Conservation (phyloP, 2,113 vertebrate species). For the Percina caprodes region DNA sequence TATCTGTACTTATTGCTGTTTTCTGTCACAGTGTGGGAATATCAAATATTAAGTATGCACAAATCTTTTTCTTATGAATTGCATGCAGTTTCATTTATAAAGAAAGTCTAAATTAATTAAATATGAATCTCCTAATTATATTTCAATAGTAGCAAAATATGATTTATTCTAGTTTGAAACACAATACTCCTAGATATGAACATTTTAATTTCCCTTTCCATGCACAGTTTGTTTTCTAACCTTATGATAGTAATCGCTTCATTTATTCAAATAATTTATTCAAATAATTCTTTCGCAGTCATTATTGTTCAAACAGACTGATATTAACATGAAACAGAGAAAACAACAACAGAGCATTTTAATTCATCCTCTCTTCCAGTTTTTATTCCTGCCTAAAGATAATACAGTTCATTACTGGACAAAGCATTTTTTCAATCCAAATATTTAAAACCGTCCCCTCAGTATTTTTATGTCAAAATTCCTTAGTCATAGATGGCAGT, state of each 20-base stretch:
- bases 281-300: conserved; percentile 49
- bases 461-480: conserved; percentile 36
- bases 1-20: not conserved
- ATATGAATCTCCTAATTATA: conserved; percentile 51
- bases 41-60: not conserved
- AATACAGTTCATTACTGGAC: conserved; percentile 61
- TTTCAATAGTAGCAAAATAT: conserved; percentile 27
- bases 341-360: conserved; percentile 66
- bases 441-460: conserved; percentile 44
- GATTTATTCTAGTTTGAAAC: conserved; percentile 54
- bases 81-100: not conserved
- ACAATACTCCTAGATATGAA: conserved; percentile 54
- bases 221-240: conserved; percentile 56
- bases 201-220: conserved; percentile 50
- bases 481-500: conserved; percentile 54
- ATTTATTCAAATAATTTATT: conserved; percentile 70
- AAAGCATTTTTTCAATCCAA: conserved; percentile 19
- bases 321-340: conserved; percentile 60
- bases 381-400: conserved; percentile 47
- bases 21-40: not conserved
- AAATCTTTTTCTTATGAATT: not conserved
- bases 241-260: conserved; percentile 58
- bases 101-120: conserved; percentile 21
- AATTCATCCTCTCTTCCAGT: conserved; percentile 30
- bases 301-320: conserved; percentile 48